Conservation (phyloP, 1,140 invertebrate species). For the Lethrus apterus region DNA sequence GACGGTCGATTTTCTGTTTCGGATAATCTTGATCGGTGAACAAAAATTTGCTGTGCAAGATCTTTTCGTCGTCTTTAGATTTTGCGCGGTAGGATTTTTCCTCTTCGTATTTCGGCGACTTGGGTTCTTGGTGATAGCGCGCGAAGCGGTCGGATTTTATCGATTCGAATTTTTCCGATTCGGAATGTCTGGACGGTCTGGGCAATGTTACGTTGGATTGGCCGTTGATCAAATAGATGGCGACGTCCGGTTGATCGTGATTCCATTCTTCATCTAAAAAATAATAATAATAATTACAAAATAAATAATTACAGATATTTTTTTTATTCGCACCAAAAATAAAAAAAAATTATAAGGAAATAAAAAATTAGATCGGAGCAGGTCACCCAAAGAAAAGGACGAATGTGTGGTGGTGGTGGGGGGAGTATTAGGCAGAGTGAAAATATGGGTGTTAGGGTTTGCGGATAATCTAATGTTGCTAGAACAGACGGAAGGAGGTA, state of each 20-base stretch:
- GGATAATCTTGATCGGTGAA: constrained; percentile 5
- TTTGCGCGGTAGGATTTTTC: constrained; percentile 5
- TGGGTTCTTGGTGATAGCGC: constrained; percentile 22
- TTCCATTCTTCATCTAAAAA: constrained; percentile 41
- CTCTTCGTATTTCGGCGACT: constrained; percentile 13
- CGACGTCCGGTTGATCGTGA: constrained; percentile 33
- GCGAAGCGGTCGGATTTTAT: constrained; percentile 19
- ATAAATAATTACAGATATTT: too few relatives aligned
- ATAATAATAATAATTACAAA: constrained; percentile 15
- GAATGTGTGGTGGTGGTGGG: too few relatives aligned
- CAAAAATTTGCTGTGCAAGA: constrained; percentile 15
- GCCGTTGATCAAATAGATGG: constrained; percentile 35
- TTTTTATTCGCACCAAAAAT: too few relatives aligned
- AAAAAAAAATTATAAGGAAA: too few relatives aligned
- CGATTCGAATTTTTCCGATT: constrained; percentile 9
- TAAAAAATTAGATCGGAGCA: too few relatives aligned
- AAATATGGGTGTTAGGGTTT: too few relatives aligned
- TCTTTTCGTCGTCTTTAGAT: constrained; percentile 15
- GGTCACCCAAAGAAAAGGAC: too few relatives aligned
- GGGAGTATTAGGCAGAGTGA: too few relatives aligned
- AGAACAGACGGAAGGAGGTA: too few relatives aligned
- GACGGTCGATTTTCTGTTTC: constrained; percentile 26
- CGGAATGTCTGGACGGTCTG: constrained; percentile 18
- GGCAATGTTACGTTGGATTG: constrained; percentile 28
- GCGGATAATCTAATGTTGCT: too few relatives aligned